Evolutionary conservation across 2,113 vertebrate species (phyloP).

Genomic region (Calypte anna): DNA sequence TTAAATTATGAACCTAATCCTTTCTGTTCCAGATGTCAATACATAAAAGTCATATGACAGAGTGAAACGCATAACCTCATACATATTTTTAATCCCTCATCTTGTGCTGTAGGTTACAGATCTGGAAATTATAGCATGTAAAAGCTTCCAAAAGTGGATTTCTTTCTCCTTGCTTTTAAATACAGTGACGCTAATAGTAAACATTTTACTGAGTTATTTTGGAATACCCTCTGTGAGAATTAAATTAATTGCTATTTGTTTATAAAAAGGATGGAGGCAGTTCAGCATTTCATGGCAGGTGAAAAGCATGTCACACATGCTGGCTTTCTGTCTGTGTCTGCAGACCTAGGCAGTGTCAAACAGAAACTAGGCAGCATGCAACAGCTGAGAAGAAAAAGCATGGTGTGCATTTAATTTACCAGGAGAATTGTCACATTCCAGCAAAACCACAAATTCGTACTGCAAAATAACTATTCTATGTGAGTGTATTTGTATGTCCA

Average conservation of each 20-base stretch:
- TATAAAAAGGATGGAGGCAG: not conserved
- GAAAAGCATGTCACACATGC: not conserved
- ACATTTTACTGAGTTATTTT: conserved; percentile 33
- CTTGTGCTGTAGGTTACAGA: not conserved
- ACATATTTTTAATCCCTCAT: not conserved
- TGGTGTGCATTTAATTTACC: not conserved
- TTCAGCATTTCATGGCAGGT: conserved; percentile 11
- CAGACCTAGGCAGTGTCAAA: conserved; percentile 1
- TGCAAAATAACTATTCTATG: not conserved
- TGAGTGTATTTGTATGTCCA: too few relatives aligned
- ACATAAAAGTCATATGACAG: conserved; percentile 32
- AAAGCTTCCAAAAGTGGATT: not conserved
- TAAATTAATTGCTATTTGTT: conserved; percentile 18
- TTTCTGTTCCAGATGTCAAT: conserved; percentile 42
- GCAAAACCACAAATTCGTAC: not conserved
- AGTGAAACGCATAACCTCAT: not conserved
- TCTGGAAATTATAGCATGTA: not conserved
- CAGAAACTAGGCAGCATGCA: not conserved
- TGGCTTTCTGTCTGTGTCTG: not conserved
- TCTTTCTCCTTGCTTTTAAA: not conserved
- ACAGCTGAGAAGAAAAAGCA: not conserved
- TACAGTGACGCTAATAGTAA: not conserved
- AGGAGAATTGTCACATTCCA: not conserved
- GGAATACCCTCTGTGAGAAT: not conserved
- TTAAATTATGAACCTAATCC: conserved; percentile 51